Conservation (phyloP, 1,140 invertebrate species). For the Patella vulgata region DNA sequence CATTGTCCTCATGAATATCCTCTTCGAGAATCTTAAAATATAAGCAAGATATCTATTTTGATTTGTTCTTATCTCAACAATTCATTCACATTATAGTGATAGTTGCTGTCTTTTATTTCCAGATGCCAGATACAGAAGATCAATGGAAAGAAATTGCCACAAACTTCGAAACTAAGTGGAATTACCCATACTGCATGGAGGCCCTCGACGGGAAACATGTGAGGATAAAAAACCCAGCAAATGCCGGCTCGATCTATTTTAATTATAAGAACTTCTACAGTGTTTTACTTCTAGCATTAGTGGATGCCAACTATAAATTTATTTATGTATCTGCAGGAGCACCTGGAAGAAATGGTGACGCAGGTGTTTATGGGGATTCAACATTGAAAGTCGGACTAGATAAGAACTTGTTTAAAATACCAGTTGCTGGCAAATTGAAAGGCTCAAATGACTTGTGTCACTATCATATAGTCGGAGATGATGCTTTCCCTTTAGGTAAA, state of each 20-base stretch:
- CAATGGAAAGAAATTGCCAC: conserved; percentile 24
- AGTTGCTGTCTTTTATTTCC: no score
- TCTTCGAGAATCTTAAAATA: no score
- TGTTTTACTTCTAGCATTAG: conserved; percentile 58
- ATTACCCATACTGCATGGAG: conserved; percentile 64
- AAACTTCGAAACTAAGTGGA: conserved; percentile 60
- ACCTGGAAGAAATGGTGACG: conserved; percentile 58
- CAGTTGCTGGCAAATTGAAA: conserved; percentile 7
- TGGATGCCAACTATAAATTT: conserved; percentile 64
- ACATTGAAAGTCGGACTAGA: conserved; percentile 9
- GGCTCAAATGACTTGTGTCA: conserved; percentile 31
- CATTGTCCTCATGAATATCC: no score
- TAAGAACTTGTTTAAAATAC: conserved; percentile 9
- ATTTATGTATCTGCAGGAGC: conserved; percentile 58
- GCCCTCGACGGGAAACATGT: conserved; percentile 68
- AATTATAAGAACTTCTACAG: conserved; percentile 62
- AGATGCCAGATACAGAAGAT: conserved; percentile 3
- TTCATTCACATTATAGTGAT: no score
- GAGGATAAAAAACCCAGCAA: conserved; percentile 51
- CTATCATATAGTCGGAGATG: conserved; percentile 66
- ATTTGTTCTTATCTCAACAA: no score
- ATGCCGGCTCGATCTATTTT: conserved; percentile 52
- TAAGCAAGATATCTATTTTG: no score
- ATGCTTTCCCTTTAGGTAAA: no score
- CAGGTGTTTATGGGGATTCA: conserved; percentile 44